Evolutionary conservation across 2,797 vertebrate genomes (phyloP).

Genomic region (Propithecus perrieri): DNA sequence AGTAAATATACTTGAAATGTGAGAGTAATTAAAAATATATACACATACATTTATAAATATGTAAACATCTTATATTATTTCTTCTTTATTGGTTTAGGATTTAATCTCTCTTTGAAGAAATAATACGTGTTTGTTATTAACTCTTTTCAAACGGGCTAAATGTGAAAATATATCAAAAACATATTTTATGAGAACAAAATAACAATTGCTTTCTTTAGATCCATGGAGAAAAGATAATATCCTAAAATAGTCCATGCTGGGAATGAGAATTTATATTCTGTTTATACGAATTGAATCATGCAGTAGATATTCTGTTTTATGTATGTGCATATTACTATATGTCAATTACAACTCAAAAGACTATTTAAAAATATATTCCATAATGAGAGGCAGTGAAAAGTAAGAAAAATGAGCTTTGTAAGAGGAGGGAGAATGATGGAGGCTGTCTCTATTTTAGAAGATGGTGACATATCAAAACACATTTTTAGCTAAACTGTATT

Average conservation of each 20-base stretch:
- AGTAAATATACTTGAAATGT: neutral
- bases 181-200: neutral
- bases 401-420: neutral
- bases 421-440: neutral
- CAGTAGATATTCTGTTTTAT: neutral
- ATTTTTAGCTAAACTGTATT: neutral
- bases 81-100: neutral
- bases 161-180: neutral
- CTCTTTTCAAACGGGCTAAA: neutral
- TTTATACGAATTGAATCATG: neutral
- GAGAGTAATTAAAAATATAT: neutral
- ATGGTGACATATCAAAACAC: neutral
- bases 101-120: neutral
- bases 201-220: neutral
- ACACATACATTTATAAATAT: neutral
- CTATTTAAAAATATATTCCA: neutral
- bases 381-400: neutral
- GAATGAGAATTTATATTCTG: neutral
- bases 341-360: neutral
- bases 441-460: neutral
- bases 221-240: neutral
- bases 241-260: neutral
- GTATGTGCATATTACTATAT: neutral
- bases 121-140: neutral
- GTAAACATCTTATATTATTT: neutral